These are phyloP conservation scores for Pachyseris speciosa DNA, from an alignment of 64 coral and sea anemone species.

Conservation along the genomic window DNA sequence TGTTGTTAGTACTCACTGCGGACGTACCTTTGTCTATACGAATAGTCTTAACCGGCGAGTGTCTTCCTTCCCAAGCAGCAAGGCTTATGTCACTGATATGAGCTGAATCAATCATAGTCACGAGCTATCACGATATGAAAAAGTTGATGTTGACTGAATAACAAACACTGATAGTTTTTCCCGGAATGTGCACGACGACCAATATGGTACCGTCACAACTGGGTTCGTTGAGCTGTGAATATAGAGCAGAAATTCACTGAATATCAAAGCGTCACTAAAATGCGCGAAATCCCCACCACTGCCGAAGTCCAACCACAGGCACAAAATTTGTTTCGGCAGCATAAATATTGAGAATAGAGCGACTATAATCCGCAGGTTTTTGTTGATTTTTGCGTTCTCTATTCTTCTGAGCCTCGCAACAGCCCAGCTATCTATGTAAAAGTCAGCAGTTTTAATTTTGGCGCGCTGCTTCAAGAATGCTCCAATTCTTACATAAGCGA, in stretches of 20 bases:
- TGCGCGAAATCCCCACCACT: conserved; percentile 26
- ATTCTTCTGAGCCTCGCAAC: neutral
- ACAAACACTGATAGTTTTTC: too few relatives aligned
- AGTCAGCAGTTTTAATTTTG: neutral
- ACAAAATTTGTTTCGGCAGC: conserved; percentile 83
- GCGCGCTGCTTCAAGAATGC: conserved; percentile 26
- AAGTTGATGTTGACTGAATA: too few relatives aligned
- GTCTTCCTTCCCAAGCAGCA: too few relatives aligned
- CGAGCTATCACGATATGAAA: too few relatives aligned
- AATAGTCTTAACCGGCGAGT: too few relatives aligned
- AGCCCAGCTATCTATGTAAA: neutral
- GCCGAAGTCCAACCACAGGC: conserved; percentile 89
- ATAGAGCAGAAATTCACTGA: conserved; percentile 78
- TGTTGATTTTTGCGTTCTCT: conserved; percentile 78
- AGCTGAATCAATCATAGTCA: too few relatives aligned
- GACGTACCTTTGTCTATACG: too few relatives aligned
- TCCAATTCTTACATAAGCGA: conserved; percentile 75
- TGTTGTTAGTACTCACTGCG: too few relatives aligned
- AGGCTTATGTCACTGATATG: too few relatives aligned
- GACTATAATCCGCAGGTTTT: conserved; percentile 77
- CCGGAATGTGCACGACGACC: too few relatives aligned
- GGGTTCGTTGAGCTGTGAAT: conserved; percentile 90
- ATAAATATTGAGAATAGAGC: conserved; percentile 82
- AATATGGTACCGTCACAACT: conserved; percentile 77
- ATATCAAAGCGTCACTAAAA: conserved; percentile 64